Percentiles rank a stretch among this genome's conserved stretches.
These are phyloP conservation scores for Melanostoma scalare DNA, from an alignment of 2,888 invertebrate genomes.

Conservation along the genomic window DNA sequence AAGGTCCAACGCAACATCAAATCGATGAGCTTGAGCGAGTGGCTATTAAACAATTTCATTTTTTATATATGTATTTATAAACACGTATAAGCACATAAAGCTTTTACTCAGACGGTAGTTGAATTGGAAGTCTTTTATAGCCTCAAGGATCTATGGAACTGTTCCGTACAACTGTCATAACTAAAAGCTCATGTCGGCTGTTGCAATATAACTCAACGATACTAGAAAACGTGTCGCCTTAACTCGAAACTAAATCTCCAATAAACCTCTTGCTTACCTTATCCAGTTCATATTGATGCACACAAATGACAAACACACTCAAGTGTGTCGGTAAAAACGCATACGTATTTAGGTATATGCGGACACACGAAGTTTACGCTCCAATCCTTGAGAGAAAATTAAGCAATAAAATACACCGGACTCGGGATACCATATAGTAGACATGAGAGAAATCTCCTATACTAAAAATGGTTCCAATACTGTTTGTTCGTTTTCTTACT, in stretches of 20 bases:
- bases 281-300: constrained; percentile 28
- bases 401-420: constrained; percentile 73
- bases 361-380: constrained; percentile 65
- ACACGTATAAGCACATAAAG: too few species aligned
- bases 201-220: constrained; percentile 70
- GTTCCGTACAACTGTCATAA: constrained; percentile 26
- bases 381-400: constrained; percentile 70
- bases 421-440: constrained; percentile 61
- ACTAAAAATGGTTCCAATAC: constrained; percentile 58
- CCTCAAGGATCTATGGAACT: background rate
- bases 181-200: constrained; percentile 64
- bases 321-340: constrained; percentile 34
- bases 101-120: background rate
- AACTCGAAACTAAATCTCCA: constrained; percentile 69
- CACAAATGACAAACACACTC: background rate
- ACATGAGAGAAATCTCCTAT: constrained; percentile 68
- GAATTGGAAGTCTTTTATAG: constrained; percentile 4
- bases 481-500: constrained; percentile 26
- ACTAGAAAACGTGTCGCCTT: constrained; percentile 70
- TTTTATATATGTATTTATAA: too few species aligned
- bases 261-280: constrained; percentile 70
- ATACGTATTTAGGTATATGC: constrained; percentile 47
- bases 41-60: too few species aligned
- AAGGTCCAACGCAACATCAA: too few species aligned
- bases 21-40: too few species aligned